phyloP scores from a whole-genome alignment of 2,113 vertebrate species.

The Narcine bancroftii region DNA sequence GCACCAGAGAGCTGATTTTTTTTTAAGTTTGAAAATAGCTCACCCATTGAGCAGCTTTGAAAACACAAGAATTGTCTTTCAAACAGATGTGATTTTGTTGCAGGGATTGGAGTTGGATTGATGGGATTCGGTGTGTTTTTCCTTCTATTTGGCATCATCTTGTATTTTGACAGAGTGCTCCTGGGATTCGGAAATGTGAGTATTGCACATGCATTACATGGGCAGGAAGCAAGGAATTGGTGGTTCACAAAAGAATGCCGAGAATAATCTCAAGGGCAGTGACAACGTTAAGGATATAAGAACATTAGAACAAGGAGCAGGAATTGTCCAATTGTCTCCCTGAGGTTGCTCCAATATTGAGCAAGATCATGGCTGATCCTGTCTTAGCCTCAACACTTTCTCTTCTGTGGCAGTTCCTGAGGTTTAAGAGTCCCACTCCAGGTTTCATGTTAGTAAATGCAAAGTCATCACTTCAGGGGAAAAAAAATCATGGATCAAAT shows the following conservation, averaged over 20 bases:
- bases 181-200: constrained; percentile 89
- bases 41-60: neutral
- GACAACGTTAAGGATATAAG: too few species aligned
- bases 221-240: neutral
- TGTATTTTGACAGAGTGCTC: constrained; percentile 84
- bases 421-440: too few species aligned
- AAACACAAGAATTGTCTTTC: neutral
- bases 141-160: constrained; percentile 72
- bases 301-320: too few species aligned
- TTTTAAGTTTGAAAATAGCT: neutral
- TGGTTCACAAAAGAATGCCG: neutral
- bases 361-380: too few species aligned
- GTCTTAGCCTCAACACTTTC: too few species aligned
- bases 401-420: too few species aligned
- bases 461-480: too few species aligned
- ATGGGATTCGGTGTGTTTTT: constrained; percentile 79
- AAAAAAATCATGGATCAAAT: too few species aligned
- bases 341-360: too few species aligned
- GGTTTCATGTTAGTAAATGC: too few species aligned
- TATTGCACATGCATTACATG: constrained; percentile 40
- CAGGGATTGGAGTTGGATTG: constrained; percentile 76
- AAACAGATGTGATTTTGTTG: constrained; percentile 36
- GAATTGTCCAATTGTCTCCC: too few species aligned
- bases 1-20: neutral
- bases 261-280: neutral